These are phyloP conservation scores for Fopius arisanus DNA, from an alignment of 1,140 invertebrate genomes.

Conservation along the genomic window DNA sequence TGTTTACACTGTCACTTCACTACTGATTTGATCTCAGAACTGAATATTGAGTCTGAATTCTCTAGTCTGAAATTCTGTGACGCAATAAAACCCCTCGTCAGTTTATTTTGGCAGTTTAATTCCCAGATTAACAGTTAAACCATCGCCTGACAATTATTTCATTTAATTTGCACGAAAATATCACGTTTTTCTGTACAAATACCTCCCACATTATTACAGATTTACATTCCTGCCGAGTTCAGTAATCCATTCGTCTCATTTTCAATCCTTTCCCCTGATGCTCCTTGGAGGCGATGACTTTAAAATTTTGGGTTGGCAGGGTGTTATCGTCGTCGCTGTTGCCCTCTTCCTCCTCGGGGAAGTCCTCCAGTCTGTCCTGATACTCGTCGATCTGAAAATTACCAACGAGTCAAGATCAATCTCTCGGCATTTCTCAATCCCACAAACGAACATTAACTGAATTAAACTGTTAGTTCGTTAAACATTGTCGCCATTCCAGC, in stretches of 20 bases:
- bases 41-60: too few relatives aligned
- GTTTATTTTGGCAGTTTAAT: slow-evolving; percentile 36
- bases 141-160: slow-evolving; percentile 17
- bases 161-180: slow-evolving; percentile 25
- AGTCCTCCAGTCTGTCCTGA: slow-evolving; percentile 61
- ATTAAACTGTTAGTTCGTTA: not conserved
- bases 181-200: slow-evolving; percentile 18
- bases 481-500: not conserved
- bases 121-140: not conserved
- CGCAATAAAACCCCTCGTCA: not conserved
- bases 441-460: not conserved
- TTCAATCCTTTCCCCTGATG: slow-evolving; percentile 59
- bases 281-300: slow-evolving; percentile 48
- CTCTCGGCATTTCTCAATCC: not conserved
- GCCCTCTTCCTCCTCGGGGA: slow-evolving; percentile 63
- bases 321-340: slow-evolving; percentile 60
- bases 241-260: slow-evolving; percentile 65
- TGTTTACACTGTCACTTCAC: too few relatives aligned
- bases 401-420: not conserved
- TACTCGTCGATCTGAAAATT: slow-evolving; percentile 57
- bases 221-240: slow-evolving; percentile 18
- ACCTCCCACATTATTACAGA: not conserved
- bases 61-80: not conserved
- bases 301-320: slow-evolving; percentile 47
- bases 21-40: too few relatives aligned